phyloP scores from a whole-genome alignment of 1,140 invertebrate species.

The Bombus polaris region DNA sequence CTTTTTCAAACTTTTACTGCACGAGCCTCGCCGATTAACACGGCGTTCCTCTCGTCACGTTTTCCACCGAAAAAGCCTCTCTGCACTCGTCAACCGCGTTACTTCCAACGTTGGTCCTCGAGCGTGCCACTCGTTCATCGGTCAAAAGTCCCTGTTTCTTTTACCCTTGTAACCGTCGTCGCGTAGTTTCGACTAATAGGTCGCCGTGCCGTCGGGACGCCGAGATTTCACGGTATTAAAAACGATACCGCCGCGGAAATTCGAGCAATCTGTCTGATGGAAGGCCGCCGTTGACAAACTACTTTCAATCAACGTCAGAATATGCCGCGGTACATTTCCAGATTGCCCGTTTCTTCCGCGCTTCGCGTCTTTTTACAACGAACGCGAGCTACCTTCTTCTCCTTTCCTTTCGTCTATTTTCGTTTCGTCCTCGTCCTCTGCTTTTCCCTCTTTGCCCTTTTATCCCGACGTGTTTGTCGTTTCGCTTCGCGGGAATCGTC shows the following conservation, averaged over 20 bases:
- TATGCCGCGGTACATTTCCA: conserved; percentile 27
- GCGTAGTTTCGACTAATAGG: conserved; percentile 16
- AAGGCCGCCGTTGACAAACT: conserved; percentile 30
- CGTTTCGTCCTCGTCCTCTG: neutral
- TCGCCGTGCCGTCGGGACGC: neutral
- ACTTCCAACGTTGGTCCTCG: neutral
- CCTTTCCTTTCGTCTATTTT: conserved; percentile 9
- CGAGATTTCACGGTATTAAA: conserved; percentile 38
- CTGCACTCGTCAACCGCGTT: too few species aligned
- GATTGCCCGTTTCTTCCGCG: conserved; percentile 21
- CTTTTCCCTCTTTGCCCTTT: neutral
- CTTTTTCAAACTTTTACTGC: neutral
- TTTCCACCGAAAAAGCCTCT: neutral
- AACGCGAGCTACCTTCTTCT: neutral
- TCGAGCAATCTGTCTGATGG: conserved; percentile 47
- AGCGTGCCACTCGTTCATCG: too few species aligned
- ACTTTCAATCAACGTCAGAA: conserved; percentile 45
- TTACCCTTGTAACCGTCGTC: neutral
- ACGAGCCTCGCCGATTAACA: neutral
- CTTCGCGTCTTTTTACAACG: neutral
- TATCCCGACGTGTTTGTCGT: neutral
- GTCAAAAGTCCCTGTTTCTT: too few species aligned
- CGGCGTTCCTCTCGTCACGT: too few species aligned
- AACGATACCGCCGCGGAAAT: conserved; percentile 15
- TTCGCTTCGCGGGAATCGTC: neutral